phyloP scores from a whole-genome alignment of 2,113 vertebrate species.

The Poecile atricapillus region DNA sequence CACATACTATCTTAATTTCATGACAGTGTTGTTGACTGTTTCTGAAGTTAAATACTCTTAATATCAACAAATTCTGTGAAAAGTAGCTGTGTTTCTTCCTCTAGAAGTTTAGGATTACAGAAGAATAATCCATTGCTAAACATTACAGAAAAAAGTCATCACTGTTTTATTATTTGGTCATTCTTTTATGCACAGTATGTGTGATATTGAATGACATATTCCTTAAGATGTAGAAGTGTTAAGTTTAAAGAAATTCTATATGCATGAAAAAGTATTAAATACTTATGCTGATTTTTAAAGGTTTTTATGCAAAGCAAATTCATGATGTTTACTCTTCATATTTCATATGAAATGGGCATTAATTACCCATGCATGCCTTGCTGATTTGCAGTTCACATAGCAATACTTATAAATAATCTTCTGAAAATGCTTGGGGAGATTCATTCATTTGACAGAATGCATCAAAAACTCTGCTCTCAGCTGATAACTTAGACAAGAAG shows the following conservation, averaged over 20 bases:
- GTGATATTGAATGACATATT: background rate
- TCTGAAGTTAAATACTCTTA: background rate
- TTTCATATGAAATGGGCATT: slow-evolving; percentile 11
- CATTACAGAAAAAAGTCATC: background rate
- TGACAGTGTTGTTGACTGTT: background rate
- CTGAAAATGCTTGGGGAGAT: slow-evolving; percentile 36
- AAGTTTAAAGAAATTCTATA: background rate
- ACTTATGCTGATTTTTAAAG: background rate
- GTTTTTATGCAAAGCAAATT: background rate
- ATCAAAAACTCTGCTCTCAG: slow-evolving; percentile 28
- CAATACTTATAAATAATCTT: slow-evolving; percentile 47
- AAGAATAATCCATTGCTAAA: background rate
- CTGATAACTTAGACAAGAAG: slow-evolving; percentile 27
- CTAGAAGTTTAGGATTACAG: background rate
- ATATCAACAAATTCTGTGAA: background rate
- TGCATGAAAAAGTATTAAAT: background rate
- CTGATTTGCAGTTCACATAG: slow-evolving; percentile 11
- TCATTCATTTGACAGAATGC: slow-evolving; percentile 27
- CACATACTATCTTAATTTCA: background rate
- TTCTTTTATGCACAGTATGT: background rate
- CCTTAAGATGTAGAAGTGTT: background rate
- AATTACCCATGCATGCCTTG: slow-evolving; percentile 12
- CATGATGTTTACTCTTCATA: slow-evolving; percentile 13
- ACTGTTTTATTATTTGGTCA: background rate
- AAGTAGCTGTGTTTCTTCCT: background rate